Base-by-base conservation (phyloP, 2,888 invertebrate genomes). In the Colostygia pectinataria region DNA sequence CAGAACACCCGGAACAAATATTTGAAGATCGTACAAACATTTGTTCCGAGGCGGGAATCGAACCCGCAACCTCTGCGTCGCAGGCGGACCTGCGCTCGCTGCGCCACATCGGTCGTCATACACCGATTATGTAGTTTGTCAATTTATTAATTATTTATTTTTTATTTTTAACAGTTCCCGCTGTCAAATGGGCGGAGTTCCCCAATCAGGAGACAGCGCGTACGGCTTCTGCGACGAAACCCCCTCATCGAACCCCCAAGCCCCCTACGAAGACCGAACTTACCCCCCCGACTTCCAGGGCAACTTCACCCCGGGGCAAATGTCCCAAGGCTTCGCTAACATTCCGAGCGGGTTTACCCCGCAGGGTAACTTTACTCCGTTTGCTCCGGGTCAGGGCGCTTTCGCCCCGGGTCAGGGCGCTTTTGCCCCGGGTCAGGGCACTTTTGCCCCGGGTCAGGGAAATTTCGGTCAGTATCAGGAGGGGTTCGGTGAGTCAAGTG, bases 151-250 rank as follows among this genome's bases (percentile, higher is more conserved):
- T 7, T 31, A 14, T 14, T 29, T 32, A 9, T 18, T 24, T 1
- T 37, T 12, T 0, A 20, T 20, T 20, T 1, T 20, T 5, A 15
- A 20, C 63, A 91, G 91, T 58, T 91, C 92, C 31, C 78, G 92
- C 0, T 92, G 92, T 63, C 92, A 93, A n/a, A 93, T 93, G 80
- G 92, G 92, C 0, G 91, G 92, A 0, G 93, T 93, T 3, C 94
- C 94, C 41, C 95, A 96, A 0, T 90, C 90, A 0, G 91, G 90
- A 0, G 96, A 96, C 73, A 95, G 95, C 38, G 96, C 96, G 57
- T 96, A 96, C 76, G 96, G 96, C 0, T 94, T 94, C 77, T 93
- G 94, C 48, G 92, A 92, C 56, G 80, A 90, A 59, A 56, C 75
- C 29, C 68, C 70, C 20, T 18, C 46, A n/a, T 14, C 40, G 1